Evolutionary conservation across 2,888 invertebrate species (phyloP).

Genomic region (Alviniconcha strummeri): DNA sequence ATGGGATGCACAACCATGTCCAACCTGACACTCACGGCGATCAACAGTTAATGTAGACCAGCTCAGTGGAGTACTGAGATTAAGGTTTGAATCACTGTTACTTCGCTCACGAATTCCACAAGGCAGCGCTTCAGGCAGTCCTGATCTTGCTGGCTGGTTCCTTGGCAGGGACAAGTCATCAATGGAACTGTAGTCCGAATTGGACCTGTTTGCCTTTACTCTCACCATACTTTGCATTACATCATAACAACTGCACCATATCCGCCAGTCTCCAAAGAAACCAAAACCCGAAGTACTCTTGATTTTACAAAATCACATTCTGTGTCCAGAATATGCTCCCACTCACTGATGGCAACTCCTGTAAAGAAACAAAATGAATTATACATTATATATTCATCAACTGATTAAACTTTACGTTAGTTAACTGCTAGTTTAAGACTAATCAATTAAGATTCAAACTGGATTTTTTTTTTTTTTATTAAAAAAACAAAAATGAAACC

Average conservation of each 20-base stretch:
- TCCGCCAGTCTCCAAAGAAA: too few species aligned
- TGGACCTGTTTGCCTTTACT: constrained; percentile 43
- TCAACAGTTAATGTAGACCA: constrained; percentile 69
- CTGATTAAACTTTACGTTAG: too few species aligned
- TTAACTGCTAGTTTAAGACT: too few species aligned
- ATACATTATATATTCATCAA: too few species aligned
- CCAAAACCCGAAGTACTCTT: too few species aligned
- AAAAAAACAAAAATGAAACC: too few species aligned
- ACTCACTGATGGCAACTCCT: too few species aligned
- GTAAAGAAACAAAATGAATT: too few species aligned
- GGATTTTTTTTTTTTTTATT: too few species aligned
- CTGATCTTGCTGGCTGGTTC: constrained; percentile 48
- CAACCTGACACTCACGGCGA: constrained; percentile 56
- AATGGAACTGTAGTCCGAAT: constrained; percentile 51
- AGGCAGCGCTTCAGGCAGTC: constrained; percentile 48
- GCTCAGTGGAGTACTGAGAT: constrained; percentile 51
- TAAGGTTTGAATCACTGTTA: constrained; percentile 66
- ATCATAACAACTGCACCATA: constrained; percentile 1
- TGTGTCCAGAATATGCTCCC: too few species aligned
- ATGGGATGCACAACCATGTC: constrained; percentile 57
- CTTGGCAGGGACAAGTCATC: constrained; percentile 64
- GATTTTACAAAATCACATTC: too few species aligned
- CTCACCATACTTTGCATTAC: constrained; percentile 36
- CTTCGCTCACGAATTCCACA: constrained; percentile 60
- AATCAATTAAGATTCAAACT: too few species aligned